Percentiles rank a stretch among this genome's conserved stretches.
Conservation (phyloP, 2,797 vertebrate genomes). For the Anabas testudineus region DNA sequence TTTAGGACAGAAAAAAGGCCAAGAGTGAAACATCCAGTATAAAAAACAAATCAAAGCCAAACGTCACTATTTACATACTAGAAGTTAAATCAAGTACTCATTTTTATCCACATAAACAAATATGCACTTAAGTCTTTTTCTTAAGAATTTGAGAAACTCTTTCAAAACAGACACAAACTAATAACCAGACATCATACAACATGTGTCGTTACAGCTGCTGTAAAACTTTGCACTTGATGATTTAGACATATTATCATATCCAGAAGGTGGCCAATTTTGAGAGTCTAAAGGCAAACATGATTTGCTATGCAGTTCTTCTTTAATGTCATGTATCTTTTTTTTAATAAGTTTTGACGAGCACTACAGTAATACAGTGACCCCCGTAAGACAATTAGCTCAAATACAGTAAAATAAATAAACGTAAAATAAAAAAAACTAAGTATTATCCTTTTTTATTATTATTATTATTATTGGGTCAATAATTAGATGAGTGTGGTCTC, state of each 20-base stretch:
- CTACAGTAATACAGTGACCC: too few species aligned
- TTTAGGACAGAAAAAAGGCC: conserved; percentile 79
- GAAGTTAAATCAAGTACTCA: conserved; percentile 78
- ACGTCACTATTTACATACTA: conserved; percentile 87
- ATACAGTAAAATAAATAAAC: not conserved
- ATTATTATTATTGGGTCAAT: not conserved
- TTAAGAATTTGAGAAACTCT: conserved; percentile 58
- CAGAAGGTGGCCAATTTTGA: not conserved
- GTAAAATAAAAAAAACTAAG: too few species aligned
- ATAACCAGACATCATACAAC: conserved; percentile 56
- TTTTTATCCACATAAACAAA: conserved; percentile 74
- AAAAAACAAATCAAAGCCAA: conserved; percentile 81
- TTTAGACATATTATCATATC: not conserved
- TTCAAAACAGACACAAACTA: conserved; percentile 63
- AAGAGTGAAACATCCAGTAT: conserved; percentile 83
- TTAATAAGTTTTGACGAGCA: not conserved
- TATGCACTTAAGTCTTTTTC: conserved; percentile 65
- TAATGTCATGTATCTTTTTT: not conserved
- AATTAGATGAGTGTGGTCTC: not conserved
- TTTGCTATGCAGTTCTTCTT: not conserved
- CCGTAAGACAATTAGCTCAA: not conserved
- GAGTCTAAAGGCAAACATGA: not conserved
- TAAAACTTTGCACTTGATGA: conserved; percentile 43
- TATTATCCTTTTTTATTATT: not conserved
- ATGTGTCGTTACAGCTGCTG: conserved; percentile 56